These are phyloP conservation scores for Asarcornis scutulata DNA, from an alignment of 2,113 vertebrate genomes.

Conservation along the genomic window DNA sequence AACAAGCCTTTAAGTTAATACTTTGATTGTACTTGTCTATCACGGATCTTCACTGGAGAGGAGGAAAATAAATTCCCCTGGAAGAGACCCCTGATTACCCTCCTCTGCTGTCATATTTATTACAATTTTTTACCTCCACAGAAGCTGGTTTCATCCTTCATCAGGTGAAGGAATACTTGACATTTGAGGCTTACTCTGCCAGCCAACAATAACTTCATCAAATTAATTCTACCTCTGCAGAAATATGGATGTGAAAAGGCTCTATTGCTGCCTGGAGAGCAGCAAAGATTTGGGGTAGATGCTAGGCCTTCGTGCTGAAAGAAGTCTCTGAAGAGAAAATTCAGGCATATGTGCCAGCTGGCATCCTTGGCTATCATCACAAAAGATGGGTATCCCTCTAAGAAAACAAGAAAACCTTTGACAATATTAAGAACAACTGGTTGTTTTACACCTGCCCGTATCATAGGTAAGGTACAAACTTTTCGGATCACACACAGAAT, in stretches of 20 bases:
- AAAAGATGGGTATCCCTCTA: not conserved
- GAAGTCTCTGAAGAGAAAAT: not conserved
- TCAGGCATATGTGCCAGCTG: not conserved
- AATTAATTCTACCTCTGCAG: not conserved
- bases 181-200: not conserved
- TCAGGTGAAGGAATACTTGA: not conserved
- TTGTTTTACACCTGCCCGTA: not conserved
- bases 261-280: not conserved
- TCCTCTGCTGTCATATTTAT: not conserved
- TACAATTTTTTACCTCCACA: not conserved
- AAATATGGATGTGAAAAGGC: not conserved
- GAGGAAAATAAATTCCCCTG: not conserved
- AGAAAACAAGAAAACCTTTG: not conserved
- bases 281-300: not conserved
- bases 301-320: not conserved
- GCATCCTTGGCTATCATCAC: not conserved
- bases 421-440: not conserved
- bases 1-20: not conserved
- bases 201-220: not conserved
- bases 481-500: not conserved
- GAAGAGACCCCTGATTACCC: not conserved
- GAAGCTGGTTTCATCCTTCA: not conserved
- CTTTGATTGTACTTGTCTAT: not conserved
- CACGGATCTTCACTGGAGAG: not conserved
- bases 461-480: not conserved